Conservation (phyloP, 2,888 invertebrate species). For the Watsonalla binaria region DNA sequence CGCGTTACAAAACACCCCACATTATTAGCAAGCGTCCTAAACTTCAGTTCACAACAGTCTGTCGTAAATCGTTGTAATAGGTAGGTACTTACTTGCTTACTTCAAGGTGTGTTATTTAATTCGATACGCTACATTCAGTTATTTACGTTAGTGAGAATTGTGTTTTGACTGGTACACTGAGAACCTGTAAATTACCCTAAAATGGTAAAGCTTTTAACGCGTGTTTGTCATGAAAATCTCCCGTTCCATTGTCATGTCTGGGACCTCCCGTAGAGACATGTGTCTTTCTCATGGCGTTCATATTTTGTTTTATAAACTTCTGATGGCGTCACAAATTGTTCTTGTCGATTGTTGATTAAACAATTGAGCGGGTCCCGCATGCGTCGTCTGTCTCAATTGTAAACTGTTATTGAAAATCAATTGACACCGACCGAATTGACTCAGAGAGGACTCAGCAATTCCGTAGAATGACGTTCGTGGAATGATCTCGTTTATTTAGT, state of each 20-base stretch:
- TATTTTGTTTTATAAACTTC: conserved; percentile 45
- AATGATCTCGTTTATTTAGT: conserved; percentile 15
- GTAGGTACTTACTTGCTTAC: background rate
- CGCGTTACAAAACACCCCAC: no score
- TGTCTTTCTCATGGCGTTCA: conserved; percentile 30
- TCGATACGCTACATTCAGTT: conserved; percentile 30
- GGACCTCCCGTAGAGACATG: conserved; percentile 41
- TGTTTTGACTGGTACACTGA: conserved; percentile 28
- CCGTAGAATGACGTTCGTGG: conserved; percentile 42
- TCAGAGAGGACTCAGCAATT: conserved; percentile 28
- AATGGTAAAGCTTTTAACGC: conserved; percentile 12
- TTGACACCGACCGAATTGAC: conserved; percentile 61
- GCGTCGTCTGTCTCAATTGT: conserved; percentile 65
- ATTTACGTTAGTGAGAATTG: conserved; percentile 27
- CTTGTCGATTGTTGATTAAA: conserved; percentile 62
- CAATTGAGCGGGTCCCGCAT: conserved; percentile 70
- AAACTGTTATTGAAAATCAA: conserved; percentile 75
- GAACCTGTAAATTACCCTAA: conserved; percentile 22
- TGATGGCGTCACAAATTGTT: conserved; percentile 47
- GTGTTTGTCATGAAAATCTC: conserved; percentile 31
- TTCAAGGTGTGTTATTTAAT: conserved; percentile 9
- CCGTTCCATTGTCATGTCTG: conserved; percentile 25
- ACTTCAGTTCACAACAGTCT: background rate
- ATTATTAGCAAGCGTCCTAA: background rate
- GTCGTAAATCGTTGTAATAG: background rate